Base-by-base conservation (phyloP, 2,888 invertebrate genomes). In the Drosophila merina region DNA sequence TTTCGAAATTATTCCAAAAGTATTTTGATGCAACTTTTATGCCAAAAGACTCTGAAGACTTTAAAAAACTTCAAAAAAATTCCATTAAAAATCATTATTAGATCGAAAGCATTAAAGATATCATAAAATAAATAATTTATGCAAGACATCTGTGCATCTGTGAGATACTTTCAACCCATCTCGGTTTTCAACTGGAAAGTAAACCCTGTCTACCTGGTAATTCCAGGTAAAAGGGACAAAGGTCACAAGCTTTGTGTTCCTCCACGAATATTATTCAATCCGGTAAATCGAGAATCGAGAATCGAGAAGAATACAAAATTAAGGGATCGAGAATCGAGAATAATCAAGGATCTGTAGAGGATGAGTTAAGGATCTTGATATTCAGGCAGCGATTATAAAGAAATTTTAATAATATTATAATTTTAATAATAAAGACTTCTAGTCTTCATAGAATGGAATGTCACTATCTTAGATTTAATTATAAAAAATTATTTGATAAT, bases 191-290 rank as follows among this genome's bases (percentile, higher is more conserved):
- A 36, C n/a, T 36, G 36, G n/a, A n/a, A 36, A 36, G 36, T 36
- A 28, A 28, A 1, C 5, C n/a, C n/a, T 14, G n/a, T 10, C 36
- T 36, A 36, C 36, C 36, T 36, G 36, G 36, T 5, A 36, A n/a
- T 36, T 36, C 5, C 36, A 36, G 36, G 36, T 36, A 36, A 36
- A 36, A 36, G 36, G 36, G 36, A 36, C 36, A 36, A 36, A 36
- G 36, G 36, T 36, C 36, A n/a, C 36, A 36, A 36, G 36, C 36
- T 36, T 36, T 36, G n/a, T 1, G 20, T 20, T 20, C 20, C 20
- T n/a, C 5, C 1, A n/a, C 2, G 5, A 6, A 28, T 28, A 28
- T 28, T 28, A 28, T 28, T 28, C 28, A 28, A 28, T 28, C 28
- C 28, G 28, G 28, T 28, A 28, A 28, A 28, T 6, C 28, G 5